A percentile compares a stretch with the other conserved stretches of the same genome.
These are phyloP conservation scores for Pelvicachromis taeniatus DNA, from an alignment of 2,113 vertebrate species.

Conservation along the genomic window DNA sequence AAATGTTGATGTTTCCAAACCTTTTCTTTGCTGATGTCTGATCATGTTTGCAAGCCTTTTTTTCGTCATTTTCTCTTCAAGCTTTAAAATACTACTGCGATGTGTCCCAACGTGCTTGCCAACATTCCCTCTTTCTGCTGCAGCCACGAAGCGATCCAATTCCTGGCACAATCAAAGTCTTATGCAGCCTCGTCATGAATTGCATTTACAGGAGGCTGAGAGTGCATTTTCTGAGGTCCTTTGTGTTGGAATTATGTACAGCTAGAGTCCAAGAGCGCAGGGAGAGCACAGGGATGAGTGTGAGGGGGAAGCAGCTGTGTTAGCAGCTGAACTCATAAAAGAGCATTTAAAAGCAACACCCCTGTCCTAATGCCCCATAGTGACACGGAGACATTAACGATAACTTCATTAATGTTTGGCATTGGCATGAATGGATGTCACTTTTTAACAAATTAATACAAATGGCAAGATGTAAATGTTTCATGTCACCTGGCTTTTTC, in stretches of 20 bases:
- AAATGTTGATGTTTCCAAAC: background rate
- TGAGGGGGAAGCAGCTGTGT: slow-evolving; percentile 35
- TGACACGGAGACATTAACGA: slow-evolving; percentile 22
- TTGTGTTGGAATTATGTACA: slow-evolving; percentile 57
- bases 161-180: slow-evolving; percentile 27
- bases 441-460: slow-evolving; percentile 8
- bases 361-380: slow-evolving; percentile 17
- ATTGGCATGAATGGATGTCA: slow-evolving; percentile 34
- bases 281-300: background rate
- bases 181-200: slow-evolving; percentile 31
- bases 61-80: background rate
- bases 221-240: slow-evolving; percentile 33
- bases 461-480: slow-evolving; percentile 27
- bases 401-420: slow-evolving; percentile 17
- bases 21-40: background rate
- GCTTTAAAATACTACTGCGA: background rate
- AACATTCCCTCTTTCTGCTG: background rate
- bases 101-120: background rate
- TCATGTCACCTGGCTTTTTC: background rate
- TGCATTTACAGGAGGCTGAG: slow-evolving; percentile 45
- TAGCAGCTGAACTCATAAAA: slow-evolving; percentile 47
- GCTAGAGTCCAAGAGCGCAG: slow-evolving; percentile 11
- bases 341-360: slow-evolving; percentile 33
- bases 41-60: background rate
- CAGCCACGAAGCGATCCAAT: slow-evolving; percentile 21